Conservation (phyloP, 2,888 invertebrate genomes). For the Azorinus chamasolen region DNA sequence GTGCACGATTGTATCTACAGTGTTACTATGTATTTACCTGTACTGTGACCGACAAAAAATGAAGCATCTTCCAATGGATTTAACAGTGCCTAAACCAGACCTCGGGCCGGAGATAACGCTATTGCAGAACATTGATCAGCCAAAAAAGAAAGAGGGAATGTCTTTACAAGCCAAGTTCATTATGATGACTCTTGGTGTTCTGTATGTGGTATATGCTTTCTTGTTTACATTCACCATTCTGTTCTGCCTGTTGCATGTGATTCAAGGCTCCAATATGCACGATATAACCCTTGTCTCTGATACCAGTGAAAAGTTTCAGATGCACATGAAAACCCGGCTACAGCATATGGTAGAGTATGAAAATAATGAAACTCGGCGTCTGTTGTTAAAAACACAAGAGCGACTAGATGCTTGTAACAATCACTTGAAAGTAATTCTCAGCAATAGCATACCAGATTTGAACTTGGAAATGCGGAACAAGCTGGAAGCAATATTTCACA, state of each 20-base stretch:
- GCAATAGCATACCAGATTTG: slow-evolving; percentile 58
- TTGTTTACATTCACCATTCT: slow-evolving; percentile 80
- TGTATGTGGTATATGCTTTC: slow-evolving; percentile 79
- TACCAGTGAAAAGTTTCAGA: slow-evolving; percentile 74
- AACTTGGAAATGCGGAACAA: slow-evolving; percentile 51
- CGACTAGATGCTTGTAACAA: slow-evolving; percentile 76
- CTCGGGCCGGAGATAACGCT: slow-evolving; percentile 59
- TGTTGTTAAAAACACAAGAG: slow-evolving; percentile 70
- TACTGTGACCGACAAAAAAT: slow-evolving; percentile 54
- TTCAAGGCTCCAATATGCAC: slow-evolving; percentile 68
- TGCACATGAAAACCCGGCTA: slow-evolving; percentile 69
- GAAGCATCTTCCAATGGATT: slow-evolving; percentile 42
- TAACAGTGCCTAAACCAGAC: slow-evolving; percentile 48
- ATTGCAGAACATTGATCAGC: slow-evolving; percentile 65
- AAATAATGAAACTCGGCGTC: slow-evolving; percentile 64
- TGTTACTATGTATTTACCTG: slow-evolving; percentile 55
- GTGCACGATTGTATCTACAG: slow-evolving; percentile 45
- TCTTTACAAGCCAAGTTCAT: slow-evolving; percentile 65
- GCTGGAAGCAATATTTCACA: slow-evolving; percentile 63
- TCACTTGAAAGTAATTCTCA: slow-evolving; percentile 68
- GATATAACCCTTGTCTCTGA: slow-evolving; percentile 71
- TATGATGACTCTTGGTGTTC: slow-evolving; percentile 66
- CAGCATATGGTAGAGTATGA: slow-evolving; percentile 71
- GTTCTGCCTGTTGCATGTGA: slow-evolving; percentile 77
- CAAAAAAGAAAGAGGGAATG: slow-evolving; percentile 31